Evolutionary conservation across 2,888 invertebrate genomes (phyloP), one percentile per base, ranked within the genome.

Genomic region (Zhuqinia jingwanae): DNA sequence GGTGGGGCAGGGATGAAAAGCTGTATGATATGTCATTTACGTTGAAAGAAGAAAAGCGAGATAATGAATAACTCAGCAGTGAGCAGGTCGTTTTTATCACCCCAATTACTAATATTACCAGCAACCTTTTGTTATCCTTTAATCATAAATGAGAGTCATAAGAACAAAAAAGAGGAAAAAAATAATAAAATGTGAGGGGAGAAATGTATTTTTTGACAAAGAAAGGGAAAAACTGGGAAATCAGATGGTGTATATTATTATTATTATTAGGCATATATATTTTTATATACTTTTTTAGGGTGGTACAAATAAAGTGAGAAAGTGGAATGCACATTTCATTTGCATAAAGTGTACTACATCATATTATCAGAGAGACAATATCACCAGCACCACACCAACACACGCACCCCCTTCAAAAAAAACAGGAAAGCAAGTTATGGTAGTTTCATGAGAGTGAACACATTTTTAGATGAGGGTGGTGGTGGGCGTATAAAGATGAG

Each of bases 61-160:
- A 82, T 82, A 82, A 82, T 81, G 81, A 81, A 81, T 82, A 82
- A 82, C 75, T 82, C 60, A 60, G 63, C 82, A 60, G 47, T 82
- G 47, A 60, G 63, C 82, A 60, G 47, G 75, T 82, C 82, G 81
- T 75, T 82, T 63, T 82, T 75, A 82, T 75, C 82, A 82, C 75
- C 75, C 82, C 82, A 82, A 82, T 82, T 82, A 82, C 73, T 75
- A 75, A 82, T 82, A 82, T 82, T 82, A 75, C 30, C 82, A 70
- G 75, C 17, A 75, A 75, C 47, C 56, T 56, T 68, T 75, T 75
- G 75, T 82, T 75, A 63, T 82, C 75, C 82, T 73, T 36, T 75
- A 82, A 75, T 82, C 75, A 82, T 36, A 75, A 75, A 70, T 17
- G 81, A 50, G 65, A 79, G 56, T 2, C 56, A 60, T 6, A 25